Evolutionary conservation across 2,797 vertebrate species (phyloP).

Genomic region (Lepilemur septentrionalis): DNA sequence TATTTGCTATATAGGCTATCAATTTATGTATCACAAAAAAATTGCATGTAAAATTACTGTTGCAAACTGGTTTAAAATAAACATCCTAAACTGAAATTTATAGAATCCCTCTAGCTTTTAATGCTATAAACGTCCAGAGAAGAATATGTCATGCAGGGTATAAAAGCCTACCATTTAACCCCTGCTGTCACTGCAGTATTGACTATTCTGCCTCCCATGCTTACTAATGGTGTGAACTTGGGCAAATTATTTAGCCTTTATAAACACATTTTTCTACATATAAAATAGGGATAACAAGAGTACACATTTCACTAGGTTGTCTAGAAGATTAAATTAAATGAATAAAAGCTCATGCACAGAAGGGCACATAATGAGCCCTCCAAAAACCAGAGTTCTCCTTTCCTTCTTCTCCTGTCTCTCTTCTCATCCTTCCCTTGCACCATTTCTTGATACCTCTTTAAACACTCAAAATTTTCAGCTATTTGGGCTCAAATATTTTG

Average conservation of each 20-base stretch:
- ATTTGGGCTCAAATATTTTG: background rate
- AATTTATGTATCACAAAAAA: background rate
- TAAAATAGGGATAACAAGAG: background rate
- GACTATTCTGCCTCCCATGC: background rate
- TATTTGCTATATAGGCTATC: background rate
- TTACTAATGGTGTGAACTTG: background rate
- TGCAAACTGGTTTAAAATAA: background rate
- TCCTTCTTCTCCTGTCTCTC: background rate
- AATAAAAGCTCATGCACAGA: background rate
- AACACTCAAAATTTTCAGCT: background rate
- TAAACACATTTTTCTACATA: background rate
- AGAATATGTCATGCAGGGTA: background rate
- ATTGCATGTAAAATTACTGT: background rate
- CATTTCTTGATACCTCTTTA: background rate
- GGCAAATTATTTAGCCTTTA: background rate
- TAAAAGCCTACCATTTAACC: background rate
- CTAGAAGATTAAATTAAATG: background rate
- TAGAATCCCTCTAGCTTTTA: background rate
- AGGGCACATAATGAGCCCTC: background rate
- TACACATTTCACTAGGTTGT: background rate
- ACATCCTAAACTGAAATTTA: background rate
- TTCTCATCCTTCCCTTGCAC: fast-evolving
- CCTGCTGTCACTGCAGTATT: background rate
- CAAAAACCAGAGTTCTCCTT: background rate
- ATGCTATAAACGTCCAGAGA: background rate